Conservation (phyloP, 2,113 vertebrate species). For the Epinephelus cyanopodus region DNA sequence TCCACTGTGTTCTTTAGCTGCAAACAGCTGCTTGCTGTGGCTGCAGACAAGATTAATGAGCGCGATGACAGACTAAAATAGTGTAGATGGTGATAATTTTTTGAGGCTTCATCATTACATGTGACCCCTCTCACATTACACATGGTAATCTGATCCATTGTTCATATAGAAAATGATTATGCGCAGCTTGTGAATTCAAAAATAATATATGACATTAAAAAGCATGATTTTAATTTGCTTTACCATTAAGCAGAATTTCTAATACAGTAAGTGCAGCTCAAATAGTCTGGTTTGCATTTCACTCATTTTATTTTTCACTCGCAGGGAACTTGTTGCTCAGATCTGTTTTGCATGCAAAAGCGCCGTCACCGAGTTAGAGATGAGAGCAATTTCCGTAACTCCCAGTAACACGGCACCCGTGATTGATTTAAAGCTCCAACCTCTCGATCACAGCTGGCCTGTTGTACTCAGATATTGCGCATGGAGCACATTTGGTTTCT, state of each 20-base stretch:
- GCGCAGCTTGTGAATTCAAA: too few species aligned
- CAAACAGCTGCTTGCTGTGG: background rate
- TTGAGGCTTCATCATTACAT: background rate
- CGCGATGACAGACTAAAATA: background rate
- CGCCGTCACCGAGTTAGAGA: slow-evolving; percentile 24
- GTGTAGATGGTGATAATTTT: background rate
- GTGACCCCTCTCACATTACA: background rate
- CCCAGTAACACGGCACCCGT: slow-evolving; percentile 16
- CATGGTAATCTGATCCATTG: background rate
- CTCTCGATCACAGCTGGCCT: slow-evolving; percentile 59
- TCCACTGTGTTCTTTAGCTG: background rate
- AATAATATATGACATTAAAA: background rate
- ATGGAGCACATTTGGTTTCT: slow-evolving; percentile 56
- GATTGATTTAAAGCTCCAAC: slow-evolving; percentile 63
- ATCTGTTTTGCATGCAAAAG: slow-evolving; percentile 20
- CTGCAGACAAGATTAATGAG: background rate
- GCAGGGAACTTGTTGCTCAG: background rate
- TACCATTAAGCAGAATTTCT: background rate
- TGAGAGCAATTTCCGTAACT: slow-evolving; percentile 54
- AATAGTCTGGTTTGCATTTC: background rate
- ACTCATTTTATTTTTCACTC: background rate
- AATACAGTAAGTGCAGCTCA: background rate
- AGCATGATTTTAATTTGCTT: background rate
- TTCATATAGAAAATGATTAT: too few species aligned
- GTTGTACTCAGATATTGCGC: slow-evolving; percentile 65